phyloP scores from a whole-genome alignment of 1,140 invertebrate species.

The Mylabris phalerata region DNA sequence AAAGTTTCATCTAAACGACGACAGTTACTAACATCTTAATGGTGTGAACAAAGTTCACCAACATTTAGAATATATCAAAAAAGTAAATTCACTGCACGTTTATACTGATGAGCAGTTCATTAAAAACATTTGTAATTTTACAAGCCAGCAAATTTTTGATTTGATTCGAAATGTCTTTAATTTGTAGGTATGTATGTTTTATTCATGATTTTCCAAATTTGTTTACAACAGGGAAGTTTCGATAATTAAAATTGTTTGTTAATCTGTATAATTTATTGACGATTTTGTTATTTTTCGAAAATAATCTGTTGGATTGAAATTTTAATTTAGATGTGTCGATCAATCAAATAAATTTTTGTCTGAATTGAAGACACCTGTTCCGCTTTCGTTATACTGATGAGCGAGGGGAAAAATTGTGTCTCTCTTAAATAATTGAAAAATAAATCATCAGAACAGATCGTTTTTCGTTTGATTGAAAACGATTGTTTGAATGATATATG shows the following conservation, averaged over 20 bases:
- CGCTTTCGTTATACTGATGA: slow-evolving; percentile 2
- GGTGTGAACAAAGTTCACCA: slow-evolving; percentile 20
- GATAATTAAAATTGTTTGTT: too few species aligned
- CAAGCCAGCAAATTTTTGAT: slow-evolving; percentile 11
- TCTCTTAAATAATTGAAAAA: slow-evolving; percentile 19
- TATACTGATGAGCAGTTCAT: slow-evolving; percentile 24
- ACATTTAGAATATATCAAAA: slow-evolving; percentile 21
- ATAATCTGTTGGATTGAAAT: slow-evolving; percentile 13
- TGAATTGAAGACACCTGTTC: slow-evolving; percentile 10
- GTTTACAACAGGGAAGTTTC: too few species aligned
- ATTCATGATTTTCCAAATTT: slow-evolving; percentile 2
- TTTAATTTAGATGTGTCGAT: slow-evolving; percentile 6
- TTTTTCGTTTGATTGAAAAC: slow-evolving; percentile 13
- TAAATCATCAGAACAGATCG: slow-evolving; percentile 16
- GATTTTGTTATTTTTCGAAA: not conserved
- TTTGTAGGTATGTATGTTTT: slow-evolving; percentile 11
- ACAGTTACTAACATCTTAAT: not conserved
- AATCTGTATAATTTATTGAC: too few species aligned
- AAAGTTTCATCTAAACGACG: too few species aligned
- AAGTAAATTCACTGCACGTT: slow-evolving; percentile 23
- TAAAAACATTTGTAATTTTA: slow-evolving; percentile 21
- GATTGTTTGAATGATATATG: slow-evolving; percentile 17
- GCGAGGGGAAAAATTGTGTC: slow-evolving; percentile 11
- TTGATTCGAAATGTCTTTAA: not conserved
- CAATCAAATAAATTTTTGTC: slow-evolving; percentile 2